Evolutionary conservation across 1,140 invertebrate genomes (phyloP).

Genomic region (Meloidogyne chitwoodi): DNA sequence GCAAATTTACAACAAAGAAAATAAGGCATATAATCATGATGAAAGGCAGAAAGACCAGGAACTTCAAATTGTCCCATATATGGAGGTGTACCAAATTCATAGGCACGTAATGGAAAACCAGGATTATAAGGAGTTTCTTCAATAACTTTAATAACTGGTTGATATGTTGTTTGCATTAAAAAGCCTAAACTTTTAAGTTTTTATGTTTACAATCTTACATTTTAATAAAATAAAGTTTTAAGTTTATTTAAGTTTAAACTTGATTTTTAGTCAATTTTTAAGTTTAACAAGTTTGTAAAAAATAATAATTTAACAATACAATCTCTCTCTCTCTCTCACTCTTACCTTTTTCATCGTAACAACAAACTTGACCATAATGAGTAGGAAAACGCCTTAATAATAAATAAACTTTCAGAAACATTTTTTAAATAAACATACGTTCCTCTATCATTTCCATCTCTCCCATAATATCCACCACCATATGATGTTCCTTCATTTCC

Average conservation of each 20-base stretch:
- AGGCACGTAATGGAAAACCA: slow-evolving; percentile 54
- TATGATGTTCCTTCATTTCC: background rate
- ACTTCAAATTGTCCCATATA: slow-evolving; percentile 60
- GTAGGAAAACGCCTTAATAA: slow-evolving; percentile 55
- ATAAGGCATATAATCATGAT: slow-evolving; percentile 60
- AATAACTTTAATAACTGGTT: slow-evolving; percentile 59
- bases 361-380: slow-evolving; percentile 60
- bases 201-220: too few relatives aligned
- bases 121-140: slow-evolving; percentile 60
- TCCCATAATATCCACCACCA: slow-evolving; percentile 11
- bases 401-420: background rate
- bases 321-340: too few relatives aligned
- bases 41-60: slow-evolving; percentile 53
- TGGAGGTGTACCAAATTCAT: slow-evolving; percentile 58
- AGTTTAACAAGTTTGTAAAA: too few relatives aligned
- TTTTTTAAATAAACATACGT: slow-evolving; percentile 4
- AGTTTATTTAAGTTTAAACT: too few relatives aligned
- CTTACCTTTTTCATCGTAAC: slow-evolving; percentile 57
- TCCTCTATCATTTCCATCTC: slow-evolving; percentile 8
- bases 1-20: slow-evolving; percentile 60
- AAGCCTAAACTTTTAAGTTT: too few relatives aligned
- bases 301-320: too few relatives aligned
- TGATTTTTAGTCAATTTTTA: too few relatives aligned
- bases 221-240: too few relatives aligned
- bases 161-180: background rate